phyloP scores from a whole-genome alignment of 2,888 invertebrate species.

The Syritta pipiens region DNA sequence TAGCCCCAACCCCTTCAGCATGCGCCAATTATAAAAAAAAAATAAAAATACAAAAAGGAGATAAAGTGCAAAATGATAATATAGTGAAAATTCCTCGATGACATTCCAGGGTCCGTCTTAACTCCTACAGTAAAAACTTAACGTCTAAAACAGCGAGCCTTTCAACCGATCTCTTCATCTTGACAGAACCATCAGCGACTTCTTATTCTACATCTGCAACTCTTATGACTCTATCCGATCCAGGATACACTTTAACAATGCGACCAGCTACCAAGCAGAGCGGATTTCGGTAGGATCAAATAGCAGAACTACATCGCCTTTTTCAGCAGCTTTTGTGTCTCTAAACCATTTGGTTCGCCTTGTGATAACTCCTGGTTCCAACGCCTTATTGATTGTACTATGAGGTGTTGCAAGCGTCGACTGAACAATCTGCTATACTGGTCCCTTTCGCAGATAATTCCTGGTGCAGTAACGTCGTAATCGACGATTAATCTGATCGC shows the following conservation, averaged over 20 bases:
- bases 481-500: not conserved
- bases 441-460: not conserved
- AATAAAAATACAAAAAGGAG: too few relatives aligned
- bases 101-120: too few relatives aligned
- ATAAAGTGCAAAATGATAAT: too few relatives aligned
- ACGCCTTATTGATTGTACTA: too few relatives aligned
- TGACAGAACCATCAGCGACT: not conserved
- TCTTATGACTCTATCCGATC: not conserved
- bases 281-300: not conserved
- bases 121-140: too few relatives aligned
- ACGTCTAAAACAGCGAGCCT: too few relatives aligned
- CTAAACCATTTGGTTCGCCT: not conserved
- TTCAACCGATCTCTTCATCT: not conserved
- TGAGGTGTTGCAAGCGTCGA: too few relatives aligned
- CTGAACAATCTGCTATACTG: not conserved
- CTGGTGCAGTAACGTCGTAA: not conserved
- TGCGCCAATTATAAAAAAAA: too few relatives aligned
- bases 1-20: too few relatives aligned
- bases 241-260: not conserved
- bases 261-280: not conserved
- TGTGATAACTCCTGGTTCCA: too few relatives aligned
- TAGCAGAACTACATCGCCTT: not conserved
- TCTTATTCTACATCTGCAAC: not conserved
- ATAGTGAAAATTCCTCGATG: too few relatives aligned
- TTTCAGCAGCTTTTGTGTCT: not conserved